Evolutionary conservation across 2,113 vertebrate species (phyloP), one percentile per base, ranked within the genome.

Genomic region (Arvicanthis niloticus): DNA sequence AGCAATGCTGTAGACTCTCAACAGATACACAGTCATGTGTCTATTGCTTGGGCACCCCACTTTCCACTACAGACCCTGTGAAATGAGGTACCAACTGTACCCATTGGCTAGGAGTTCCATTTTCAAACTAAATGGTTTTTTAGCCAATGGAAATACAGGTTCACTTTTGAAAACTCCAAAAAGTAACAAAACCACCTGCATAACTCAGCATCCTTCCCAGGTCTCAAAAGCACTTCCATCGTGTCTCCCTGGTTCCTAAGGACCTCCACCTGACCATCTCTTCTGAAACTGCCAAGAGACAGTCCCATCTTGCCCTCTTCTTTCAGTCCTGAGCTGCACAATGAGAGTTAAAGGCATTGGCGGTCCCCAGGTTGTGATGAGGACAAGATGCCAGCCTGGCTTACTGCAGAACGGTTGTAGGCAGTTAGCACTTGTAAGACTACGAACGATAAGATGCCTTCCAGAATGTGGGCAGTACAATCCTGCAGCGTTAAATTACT

Each of bases 341-440:
- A 8, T 19, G 19, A 70, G 65, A 24, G 75, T 58, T 91, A 70
- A 94, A 91, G 34, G 53, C 60, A 53, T 56, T 34, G 31, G 40
- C 73, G 53, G 19, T 73, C 94, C 42, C 58, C 73, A 60, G 48
- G 84, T 1, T 89, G 67, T 75, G 53, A 58, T 24, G 60, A 96
- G 87, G 70, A 89, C 0, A 1, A 75, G 78, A 91, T 5, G 77
- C 93, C 70, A 62, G 85, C 73, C 81, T 34, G 7, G 89, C 80
- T 92, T n/a, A 91, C 4, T 73, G 78, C 37, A 80, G 88, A 76
- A 81, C 78, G 58, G 87, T 5, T 26, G 31, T 80, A 65, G 77
- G 26, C 17, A 48, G 91, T 93, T 91, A 89, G 96, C 95, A 89
- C 60, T 56, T 89, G 70, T 72, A 75, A 77, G 88, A 58, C 24